These are phyloP conservation scores for Anguilla megastoma DNA, from an alignment of 2,797 vertebrate species.

Conservation along the genomic window DNA sequence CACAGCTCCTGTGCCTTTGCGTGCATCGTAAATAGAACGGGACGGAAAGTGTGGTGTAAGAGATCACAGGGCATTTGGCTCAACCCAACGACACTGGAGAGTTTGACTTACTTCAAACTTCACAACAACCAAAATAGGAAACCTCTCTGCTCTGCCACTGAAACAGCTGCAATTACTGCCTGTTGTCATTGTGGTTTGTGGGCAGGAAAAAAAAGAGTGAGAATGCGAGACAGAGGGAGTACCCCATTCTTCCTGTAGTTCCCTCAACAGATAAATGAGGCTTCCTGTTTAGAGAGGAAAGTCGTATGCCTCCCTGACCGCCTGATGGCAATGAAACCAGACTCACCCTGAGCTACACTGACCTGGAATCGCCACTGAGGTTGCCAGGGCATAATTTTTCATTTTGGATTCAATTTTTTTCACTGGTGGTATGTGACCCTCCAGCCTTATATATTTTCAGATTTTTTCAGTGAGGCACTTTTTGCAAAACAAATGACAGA, in stretches of 20 bases:
- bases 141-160: conserved; percentile 15
- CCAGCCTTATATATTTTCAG: background rate
- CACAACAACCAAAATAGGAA: conserved; percentile 24
- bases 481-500: too few relatives aligned
- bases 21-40: background rate
- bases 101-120: background rate
- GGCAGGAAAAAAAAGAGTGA: background rate
- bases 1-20: background rate
- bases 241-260: background rate
- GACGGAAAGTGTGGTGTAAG: background rate
- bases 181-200: conserved; percentile 17
- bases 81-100: background rate
- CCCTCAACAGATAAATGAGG: background rate
- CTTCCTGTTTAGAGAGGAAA: background rate
- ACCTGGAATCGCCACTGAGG: background rate
- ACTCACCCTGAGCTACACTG: background rate
- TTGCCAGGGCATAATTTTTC: too few relatives aligned
- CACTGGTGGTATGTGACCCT: background rate
- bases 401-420: background rate
- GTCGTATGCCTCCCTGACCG: background rate
- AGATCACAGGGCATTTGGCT: background rate
- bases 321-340: background rate
- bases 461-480: too few relatives aligned
- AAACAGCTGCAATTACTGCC: conserved; percentile 29
- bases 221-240: background rate